Conservation (phyloP, 2,797 vertebrate species). For the Telmatherina bonti region DNA sequence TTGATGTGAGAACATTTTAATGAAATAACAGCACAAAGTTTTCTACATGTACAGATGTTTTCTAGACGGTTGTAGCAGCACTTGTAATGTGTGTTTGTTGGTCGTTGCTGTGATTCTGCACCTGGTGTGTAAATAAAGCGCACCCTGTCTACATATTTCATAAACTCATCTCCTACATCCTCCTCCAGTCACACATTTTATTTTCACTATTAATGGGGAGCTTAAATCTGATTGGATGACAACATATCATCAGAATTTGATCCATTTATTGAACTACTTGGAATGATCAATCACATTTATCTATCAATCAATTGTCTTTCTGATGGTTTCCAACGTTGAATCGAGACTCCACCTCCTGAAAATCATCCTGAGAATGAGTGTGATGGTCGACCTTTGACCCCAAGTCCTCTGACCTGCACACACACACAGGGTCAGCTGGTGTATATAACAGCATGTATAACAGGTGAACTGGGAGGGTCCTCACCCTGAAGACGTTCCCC, state of each 20-base stretch:
- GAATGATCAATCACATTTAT: background rate
- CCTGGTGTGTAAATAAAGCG: slow-evolving; percentile 63
- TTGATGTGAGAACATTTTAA: slow-evolving; percentile 1
- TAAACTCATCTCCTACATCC: background rate
- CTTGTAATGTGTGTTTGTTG: slow-evolving; percentile 41
- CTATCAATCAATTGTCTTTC: no score
- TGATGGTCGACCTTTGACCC: slow-evolving; percentile 87
- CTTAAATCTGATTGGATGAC: background rate
- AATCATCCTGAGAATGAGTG: slow-evolving; percentile 82
- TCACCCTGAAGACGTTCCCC: slow-evolving; percentile 91
- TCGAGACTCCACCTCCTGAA: background rate
- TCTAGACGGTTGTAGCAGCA: slow-evolving; percentile 49
- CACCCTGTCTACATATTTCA: slow-evolving; percentile 20
- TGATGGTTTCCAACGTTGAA: no score
- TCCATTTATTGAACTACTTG: no score
- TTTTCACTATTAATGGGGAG: background rate
- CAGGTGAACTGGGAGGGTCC: background rate
- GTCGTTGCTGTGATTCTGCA: slow-evolving; percentile 57
- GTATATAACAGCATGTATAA: background rate
- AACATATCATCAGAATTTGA: no score
- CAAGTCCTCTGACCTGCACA: slow-evolving; percentile 85
- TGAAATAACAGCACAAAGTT: slow-evolving; percentile 67
- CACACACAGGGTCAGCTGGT: background rate
- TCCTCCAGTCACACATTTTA: background rate
- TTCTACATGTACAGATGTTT: slow-evolving; percentile 72